These are phyloP conservation scores for Monodelphis domestica DNA, from an alignment of 2,797 vertebrate species.

Conservation along the genomic window DNA sequence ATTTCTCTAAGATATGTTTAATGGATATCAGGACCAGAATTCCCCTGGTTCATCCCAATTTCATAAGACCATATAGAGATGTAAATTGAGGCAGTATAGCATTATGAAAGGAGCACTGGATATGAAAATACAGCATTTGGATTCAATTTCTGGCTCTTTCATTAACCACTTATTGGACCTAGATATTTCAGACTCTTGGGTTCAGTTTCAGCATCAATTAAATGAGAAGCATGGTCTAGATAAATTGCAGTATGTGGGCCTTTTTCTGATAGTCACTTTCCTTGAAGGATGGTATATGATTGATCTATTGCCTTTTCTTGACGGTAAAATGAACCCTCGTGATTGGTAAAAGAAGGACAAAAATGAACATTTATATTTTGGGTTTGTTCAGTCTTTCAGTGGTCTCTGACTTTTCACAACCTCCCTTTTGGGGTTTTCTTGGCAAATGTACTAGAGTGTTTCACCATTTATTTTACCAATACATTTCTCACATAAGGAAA, in stretches of 20 bases:
- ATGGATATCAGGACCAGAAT: background rate
- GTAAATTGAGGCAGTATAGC: background rate
- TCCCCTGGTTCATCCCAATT: background rate
- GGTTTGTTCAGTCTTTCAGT: too few species aligned
- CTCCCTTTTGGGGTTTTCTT: too few species aligned
- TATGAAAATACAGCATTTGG: background rate
- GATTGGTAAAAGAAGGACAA: background rate
- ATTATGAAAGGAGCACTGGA: background rate
- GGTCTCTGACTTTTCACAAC: too few species aligned
- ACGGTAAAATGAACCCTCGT: background rate
- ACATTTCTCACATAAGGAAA: too few species aligned
- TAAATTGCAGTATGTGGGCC: background rate
- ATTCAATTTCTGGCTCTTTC: background rate
- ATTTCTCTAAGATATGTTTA: background rate
- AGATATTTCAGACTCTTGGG: background rate
- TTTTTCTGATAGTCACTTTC: background rate
- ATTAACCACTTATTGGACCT: background rate
- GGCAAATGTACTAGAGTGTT: too few species aligned
- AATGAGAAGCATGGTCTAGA: background rate
- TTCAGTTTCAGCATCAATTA: background rate
- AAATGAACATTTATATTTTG: background rate
- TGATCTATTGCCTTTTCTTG: background rate
- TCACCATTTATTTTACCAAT: too few species aligned
- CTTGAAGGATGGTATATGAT: background rate
- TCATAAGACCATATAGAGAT: constrained; percentile 17